Percentiles rank a stretch among this genome's conserved stretches.
Evolutionary conservation across 2,113 vertebrate species (phyloP).

Genomic region (Excalfactoria chinensis): DNA sequence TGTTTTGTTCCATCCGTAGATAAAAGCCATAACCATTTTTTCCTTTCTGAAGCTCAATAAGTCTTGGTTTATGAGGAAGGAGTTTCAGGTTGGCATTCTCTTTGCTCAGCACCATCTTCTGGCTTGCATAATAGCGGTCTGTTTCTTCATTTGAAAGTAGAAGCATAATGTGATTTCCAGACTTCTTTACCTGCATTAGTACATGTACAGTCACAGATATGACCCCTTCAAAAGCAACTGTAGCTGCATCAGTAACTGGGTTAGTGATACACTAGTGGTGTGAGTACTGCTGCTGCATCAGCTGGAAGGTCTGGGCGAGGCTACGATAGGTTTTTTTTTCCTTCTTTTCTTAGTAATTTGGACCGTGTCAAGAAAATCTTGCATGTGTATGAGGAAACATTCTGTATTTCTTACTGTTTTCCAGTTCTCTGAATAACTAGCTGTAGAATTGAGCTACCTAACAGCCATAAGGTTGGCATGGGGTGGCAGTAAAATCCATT

Average conservation of each 20-base stretch:
- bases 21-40: conserved; percentile 88
- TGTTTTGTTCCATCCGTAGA: conserved; percentile 76
- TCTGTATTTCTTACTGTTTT: neutral
- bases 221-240: neutral
- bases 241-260: neutral
- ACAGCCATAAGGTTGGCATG: neutral
- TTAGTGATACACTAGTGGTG: rapidly evolving
- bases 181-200: conserved; percentile 80
- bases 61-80: conserved; percentile 85
- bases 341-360: neutral
- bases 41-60: conserved; percentile 81
- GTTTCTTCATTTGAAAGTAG: conserved; percentile 87
- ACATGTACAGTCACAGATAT: conserved; percentile 16
- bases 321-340: neutral
- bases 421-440: neutral
- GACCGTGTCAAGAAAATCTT: neutral
- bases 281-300: neutral
- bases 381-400: neutral
- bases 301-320: neutral
- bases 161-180: conserved; percentile 81
- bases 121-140: conserved; percentile 76
- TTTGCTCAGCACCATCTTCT: conserved; percentile 70
- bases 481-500: neutral
- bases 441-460: neutral
- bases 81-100: conserved; percentile 78